Evolutionary conservation across 2,113 vertebrate genomes (phyloP).

Genomic region (Tympanuchus pallidicinctus): DNA sequence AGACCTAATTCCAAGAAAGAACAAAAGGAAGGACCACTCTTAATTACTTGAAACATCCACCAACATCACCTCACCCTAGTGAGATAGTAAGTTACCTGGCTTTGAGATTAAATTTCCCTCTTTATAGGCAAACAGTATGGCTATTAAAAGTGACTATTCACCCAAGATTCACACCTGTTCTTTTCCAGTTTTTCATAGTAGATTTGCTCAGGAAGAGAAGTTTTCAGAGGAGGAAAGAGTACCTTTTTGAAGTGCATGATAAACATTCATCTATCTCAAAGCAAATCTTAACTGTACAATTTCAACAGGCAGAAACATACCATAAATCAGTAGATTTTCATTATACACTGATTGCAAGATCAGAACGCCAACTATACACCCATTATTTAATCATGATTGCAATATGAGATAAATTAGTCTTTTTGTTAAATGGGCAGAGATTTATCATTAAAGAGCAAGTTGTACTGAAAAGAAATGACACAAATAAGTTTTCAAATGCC

Average conservation of each 20-base stretch:
- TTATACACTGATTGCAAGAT: neutral
- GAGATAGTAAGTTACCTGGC: neutral
- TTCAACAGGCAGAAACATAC: neutral
- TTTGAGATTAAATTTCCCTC: neutral
- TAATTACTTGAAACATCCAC: neutral
- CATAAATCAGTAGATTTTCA: neutral
- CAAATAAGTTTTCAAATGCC: no score
- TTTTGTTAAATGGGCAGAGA: neutral
- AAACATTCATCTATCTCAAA: neutral
- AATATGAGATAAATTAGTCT: neutral
- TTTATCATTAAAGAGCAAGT: neutral
- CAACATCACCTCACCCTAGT: neutral
- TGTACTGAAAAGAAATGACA: neutral
- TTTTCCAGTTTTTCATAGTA: neutral
- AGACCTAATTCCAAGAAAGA: neutral
- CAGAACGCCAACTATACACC: neutral
- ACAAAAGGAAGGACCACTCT: neutral
- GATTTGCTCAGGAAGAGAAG: neutral
- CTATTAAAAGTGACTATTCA: neutral
- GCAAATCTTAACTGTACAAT: neutral
- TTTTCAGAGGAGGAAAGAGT: neutral
- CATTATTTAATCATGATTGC: neutral
- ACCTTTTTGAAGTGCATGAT: neutral
- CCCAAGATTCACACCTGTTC: neutral
- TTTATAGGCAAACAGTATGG: neutral